phyloP scores from a whole-genome alignment of 2,888 invertebrate species.

The Lepetodrilus schrolli region DNA sequence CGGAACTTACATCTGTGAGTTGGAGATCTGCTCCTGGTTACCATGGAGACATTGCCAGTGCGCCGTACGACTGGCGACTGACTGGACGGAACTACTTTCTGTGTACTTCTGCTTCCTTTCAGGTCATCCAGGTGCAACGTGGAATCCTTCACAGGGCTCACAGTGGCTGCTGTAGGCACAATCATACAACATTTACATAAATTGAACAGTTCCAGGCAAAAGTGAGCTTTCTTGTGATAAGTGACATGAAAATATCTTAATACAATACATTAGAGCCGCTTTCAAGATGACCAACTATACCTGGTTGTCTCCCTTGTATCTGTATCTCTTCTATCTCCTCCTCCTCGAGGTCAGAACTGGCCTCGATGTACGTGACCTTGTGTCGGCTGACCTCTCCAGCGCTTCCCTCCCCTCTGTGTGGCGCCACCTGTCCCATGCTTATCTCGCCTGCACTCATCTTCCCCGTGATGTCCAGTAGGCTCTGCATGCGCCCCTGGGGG shows the following conservation, averaged over 20 bases:
- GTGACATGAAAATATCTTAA: too few species aligned
- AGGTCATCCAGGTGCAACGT: slow-evolving; percentile 28
- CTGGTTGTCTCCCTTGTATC: too few species aligned
- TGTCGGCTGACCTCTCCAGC: slow-evolving; percentile 36
- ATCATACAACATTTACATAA: too few species aligned
- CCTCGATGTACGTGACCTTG: not conserved
- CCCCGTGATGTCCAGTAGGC: slow-evolving; percentile 43
- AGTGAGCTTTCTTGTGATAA: too few species aligned
- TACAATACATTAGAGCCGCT: too few species aligned
- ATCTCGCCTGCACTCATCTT: slow-evolving; percentile 50
- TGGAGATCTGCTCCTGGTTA: slow-evolving; percentile 17
- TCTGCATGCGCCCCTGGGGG: slow-evolving; percentile 31
- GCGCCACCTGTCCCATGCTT: slow-evolving; percentile 42
- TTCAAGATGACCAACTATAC: too few species aligned
- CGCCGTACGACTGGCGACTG: not conserved
- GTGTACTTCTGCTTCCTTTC: not conserved
- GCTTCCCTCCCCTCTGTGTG: slow-evolving; percentile 43
- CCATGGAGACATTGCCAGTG: not conserved
- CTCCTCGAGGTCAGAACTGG: not conserved
- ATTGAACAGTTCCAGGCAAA: too few species aligned
- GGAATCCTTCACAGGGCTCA: slow-evolving; percentile 13
- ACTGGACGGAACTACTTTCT: not conserved
- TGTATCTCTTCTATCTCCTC: too few species aligned
- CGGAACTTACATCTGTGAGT: slow-evolving; percentile 5
- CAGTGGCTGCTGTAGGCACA: too few species aligned